Evolutionary conservation across 2,797 vertebrate species (phyloP).

Genomic region (Etheostoma nigrum): DNA sequence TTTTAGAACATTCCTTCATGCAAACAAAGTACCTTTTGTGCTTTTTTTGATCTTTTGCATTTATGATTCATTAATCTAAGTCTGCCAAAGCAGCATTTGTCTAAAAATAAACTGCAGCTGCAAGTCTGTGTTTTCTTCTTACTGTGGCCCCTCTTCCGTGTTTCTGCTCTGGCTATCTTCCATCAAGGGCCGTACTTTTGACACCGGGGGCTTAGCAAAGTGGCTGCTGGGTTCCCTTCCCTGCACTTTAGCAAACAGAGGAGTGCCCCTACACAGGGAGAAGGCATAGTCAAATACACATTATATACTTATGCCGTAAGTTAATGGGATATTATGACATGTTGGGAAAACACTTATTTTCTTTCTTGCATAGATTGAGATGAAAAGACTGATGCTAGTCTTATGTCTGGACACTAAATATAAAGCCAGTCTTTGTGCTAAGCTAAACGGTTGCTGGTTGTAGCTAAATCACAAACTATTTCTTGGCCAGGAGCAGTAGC

Average conservation of each 20-base stretch:
- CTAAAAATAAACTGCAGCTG: conserved; percentile 17
- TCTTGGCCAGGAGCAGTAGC: too few relatives aligned
- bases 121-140: conserved; percentile 23
- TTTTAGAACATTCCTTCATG: conserved; percentile 17
- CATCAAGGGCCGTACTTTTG: conserved; percentile 73
- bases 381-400: neutral
- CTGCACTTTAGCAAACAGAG: conserved; percentile 48
- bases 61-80: conserved; percentile 23
- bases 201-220: conserved; percentile 68
- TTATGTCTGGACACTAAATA: neutral
- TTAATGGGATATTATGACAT: neutral
- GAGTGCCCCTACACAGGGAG: conserved; percentile 38
- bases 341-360: neutral
- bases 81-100: neutral
- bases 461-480: neutral
- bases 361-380: neutral
- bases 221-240: conserved; percentile 39
- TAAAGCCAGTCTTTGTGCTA: neutral
- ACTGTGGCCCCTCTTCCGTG: conserved; percentile 53
- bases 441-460: neutral
- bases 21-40: conserved; percentile 22
- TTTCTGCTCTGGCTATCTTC: conserved; percentile 35
- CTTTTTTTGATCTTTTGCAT: conserved; percentile 15
- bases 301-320: too few relatives aligned
- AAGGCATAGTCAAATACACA: neutral